A percentile compares a stretch with the other conserved stretches of the same genome.
These are phyloP conservation scores for Allacma fusca DNA, from an alignment of 2,888 invertebrate species.

Conservation along the genomic window DNA sequence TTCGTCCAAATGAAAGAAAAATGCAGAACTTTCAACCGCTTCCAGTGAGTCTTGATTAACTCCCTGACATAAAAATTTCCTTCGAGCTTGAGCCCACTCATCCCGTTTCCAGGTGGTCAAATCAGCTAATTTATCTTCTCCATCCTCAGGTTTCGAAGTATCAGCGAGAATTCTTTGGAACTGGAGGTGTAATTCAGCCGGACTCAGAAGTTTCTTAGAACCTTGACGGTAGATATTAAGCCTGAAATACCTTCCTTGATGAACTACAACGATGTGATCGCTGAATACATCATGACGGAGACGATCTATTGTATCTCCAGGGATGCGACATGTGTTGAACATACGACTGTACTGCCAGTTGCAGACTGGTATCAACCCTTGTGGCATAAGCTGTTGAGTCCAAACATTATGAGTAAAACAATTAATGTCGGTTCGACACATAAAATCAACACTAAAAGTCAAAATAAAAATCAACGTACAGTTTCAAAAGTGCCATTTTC, in stretches of 20 bases:
- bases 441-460: too few species aligned
- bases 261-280: constrained; percentile 88
- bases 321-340: constrained; percentile 95
- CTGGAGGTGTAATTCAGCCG: constrained; percentile 91
- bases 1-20: constrained; percentile 90
- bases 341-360: constrained; percentile 97
- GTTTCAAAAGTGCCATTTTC: constrained; percentile 95
- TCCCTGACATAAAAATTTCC: constrained; percentile 84
- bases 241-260: constrained; percentile 93
- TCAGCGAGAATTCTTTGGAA: constrained; percentile 84
- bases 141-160: constrained; percentile 75
- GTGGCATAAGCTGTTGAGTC: constrained; percentile 79
- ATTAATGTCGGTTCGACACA: too few species aligned
- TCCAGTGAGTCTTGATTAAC: constrained; percentile 88
- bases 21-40: constrained; percentile 92
- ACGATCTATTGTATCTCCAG: constrained; percentile 91
- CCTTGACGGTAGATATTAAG: constrained; percentile 78
- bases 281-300: constrained; percentile 89
- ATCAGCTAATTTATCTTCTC: constrained; percentile 88
- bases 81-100: constrained; percentile 87
- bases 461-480: constrained; percentile 67
- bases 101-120: constrained; percentile 90
- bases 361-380: constrained; percentile 92
- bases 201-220: constrained; percentile 71
- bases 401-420: background rate